Conservation (phyloP, 1,140 invertebrate species). For the Pseudachorutes palmiensis region DNA sequence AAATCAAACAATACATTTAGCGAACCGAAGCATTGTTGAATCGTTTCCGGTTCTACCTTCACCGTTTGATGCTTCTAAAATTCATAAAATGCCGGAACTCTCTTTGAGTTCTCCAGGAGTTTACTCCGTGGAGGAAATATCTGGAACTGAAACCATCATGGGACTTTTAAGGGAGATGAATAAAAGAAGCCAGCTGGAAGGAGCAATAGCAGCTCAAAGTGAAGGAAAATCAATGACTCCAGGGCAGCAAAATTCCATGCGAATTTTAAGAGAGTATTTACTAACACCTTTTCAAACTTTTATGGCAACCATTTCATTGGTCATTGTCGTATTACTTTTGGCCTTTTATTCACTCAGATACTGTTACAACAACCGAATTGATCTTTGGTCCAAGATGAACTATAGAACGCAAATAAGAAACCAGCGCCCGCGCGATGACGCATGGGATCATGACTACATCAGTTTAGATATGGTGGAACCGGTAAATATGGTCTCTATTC, state of each 20-base stretch:
- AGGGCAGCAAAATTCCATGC: not conserved
- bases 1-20: not conserved
- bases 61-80: not conserved
- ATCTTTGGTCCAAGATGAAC: no score
- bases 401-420: no score
- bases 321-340: no score
- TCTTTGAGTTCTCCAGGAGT: not conserved
- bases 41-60: not conserved
- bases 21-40: not conserved
- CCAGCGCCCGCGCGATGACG: no score
- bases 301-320: no score
- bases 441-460: no score
- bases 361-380: no score
- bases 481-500: no score
- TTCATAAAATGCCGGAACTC: not conserved
- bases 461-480: no score
- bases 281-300: not conserved
- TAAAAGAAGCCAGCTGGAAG: not conserved
- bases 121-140: not conserved
- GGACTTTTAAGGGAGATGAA: not conserved
- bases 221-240: not conserved
- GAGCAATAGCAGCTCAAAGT: not conserved
- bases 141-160: not conserved
- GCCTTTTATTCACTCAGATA: no score
- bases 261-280: not conserved